These are phyloP conservation scores for Ploceus nigricollis DNA, from an alignment of 2,113 vertebrate species.

Conservation along the genomic window DNA sequence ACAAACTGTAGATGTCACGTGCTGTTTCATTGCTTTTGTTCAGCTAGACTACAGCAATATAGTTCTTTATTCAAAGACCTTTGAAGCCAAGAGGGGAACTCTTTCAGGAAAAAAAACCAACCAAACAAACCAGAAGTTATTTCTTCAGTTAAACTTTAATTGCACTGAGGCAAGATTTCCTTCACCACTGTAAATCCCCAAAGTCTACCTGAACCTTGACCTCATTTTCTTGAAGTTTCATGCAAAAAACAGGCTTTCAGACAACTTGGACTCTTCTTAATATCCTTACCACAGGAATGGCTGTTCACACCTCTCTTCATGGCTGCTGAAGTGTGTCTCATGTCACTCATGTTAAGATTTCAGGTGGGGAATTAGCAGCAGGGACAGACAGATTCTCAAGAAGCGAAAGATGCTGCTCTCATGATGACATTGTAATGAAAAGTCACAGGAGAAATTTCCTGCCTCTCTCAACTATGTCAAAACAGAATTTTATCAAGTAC, in stretches of 20 bases:
- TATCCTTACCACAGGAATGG: not conserved
- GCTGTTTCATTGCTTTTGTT: not conserved
- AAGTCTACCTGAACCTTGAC: not conserved
- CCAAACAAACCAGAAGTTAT: not conserved
- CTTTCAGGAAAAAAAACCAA: not conserved
- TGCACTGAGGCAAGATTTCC: not conserved
- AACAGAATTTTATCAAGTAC: not conserved
- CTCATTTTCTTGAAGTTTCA: slow-evolving; percentile 3
- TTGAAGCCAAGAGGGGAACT: not conserved
- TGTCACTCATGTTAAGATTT: not conserved
- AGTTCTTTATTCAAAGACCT: not conserved
- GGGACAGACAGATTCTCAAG: not conserved
- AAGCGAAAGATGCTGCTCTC: not conserved
- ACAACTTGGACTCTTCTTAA: not conserved
- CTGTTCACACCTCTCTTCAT: not conserved
- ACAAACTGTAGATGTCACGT: not conserved
- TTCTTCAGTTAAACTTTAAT: slow-evolving; percentile 28
- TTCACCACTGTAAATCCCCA: not conserved
- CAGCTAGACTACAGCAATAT: not conserved
- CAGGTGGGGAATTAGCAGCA: not conserved
- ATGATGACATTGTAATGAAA: not conserved
- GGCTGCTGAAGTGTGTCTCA: not conserved
- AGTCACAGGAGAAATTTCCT: not conserved
- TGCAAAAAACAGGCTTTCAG: not conserved
- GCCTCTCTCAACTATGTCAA: not conserved